These are phyloP conservation scores for Melitaea athalia DNA, from an alignment of 2,888 invertebrate species.

Conservation along the genomic window DNA sequence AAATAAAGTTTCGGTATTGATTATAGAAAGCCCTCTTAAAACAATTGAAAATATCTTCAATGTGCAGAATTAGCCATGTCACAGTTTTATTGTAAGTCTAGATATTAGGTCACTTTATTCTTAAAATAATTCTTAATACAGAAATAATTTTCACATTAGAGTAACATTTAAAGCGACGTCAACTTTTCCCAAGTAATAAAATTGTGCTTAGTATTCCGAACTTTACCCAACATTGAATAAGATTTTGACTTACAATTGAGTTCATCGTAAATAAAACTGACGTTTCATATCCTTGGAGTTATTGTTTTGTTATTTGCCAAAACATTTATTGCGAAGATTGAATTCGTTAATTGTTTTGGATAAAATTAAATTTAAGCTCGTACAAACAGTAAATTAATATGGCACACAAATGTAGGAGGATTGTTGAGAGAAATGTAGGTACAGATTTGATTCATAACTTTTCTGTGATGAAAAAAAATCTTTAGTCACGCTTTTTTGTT, in stretches of 20 bases:
- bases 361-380: too few species aligned
- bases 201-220: constrained; percentile 1
- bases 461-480: too few species aligned
- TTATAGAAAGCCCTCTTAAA: too few species aligned
- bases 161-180: not conserved
- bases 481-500: too few species aligned
- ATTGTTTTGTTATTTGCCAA: constrained; percentile 25
- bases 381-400: too few species aligned
- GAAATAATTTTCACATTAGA: not conserved
- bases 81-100: not conserved
- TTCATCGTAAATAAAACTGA: constrained; percentile 45
- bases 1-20: too few species aligned
- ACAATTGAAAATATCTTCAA: too few species aligned
- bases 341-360: not conserved
- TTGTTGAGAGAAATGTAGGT: too few species aligned
- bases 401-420: too few species aligned
- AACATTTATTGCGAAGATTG: not conserved
- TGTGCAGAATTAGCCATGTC: not conserved
- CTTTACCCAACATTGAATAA: constrained; percentile 1
- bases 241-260: constrained; percentile 6
- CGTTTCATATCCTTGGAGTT: constrained; percentile 38
- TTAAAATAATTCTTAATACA: not conserved
- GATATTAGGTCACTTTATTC: not conserved
- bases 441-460: too few species aligned
- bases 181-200: not conserved